phyloP scores from a whole-genome alignment of 2,797 vertebrate species.

The Pristis pectinata region DNA sequence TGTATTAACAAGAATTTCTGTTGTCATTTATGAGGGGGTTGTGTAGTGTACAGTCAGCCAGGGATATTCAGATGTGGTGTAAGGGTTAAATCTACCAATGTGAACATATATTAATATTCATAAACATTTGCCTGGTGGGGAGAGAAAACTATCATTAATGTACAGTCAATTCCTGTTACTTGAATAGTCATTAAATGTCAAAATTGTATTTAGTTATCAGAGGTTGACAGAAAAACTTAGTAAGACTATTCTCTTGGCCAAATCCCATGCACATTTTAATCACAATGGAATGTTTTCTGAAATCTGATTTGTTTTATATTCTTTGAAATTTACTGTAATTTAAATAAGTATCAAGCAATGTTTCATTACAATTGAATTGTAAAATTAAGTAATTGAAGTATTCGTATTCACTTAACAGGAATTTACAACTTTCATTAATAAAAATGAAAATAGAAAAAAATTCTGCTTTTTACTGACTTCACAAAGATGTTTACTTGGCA shows the following conservation, averaged over 20 bases:
- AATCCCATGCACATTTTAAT: constrained; percentile 1
- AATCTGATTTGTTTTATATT: not conserved
- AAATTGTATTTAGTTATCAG: constrained; percentile 8
- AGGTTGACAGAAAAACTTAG: not conserved
- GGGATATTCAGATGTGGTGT: not conserved
- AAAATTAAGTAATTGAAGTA: not conserved
- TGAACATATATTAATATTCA: constrained; percentile 26
- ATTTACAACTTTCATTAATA: constrained; percentile 24
- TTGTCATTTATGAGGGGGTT: not conserved
- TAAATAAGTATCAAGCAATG: not conserved
- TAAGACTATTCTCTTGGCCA: not conserved
- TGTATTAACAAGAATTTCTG: not conserved
- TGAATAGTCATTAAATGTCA: not conserved
- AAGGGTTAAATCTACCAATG: constrained; percentile 19
- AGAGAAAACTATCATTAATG: not conserved
- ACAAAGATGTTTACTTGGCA: not conserved
- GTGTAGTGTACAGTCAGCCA: not conserved
- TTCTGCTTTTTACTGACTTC: not conserved
- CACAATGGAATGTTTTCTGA: not conserved
- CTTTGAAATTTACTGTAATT: not conserved
- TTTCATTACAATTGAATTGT: not conserved
- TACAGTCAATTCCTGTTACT: not conserved
- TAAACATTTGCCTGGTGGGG: constrained; percentile 11
- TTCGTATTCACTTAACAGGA: constrained; percentile 29
- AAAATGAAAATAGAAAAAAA: constrained; percentile 14